Evolutionary conservation across 2,113 vertebrate genomes (phyloP).

Genomic region (Montifringilla adamsi): DNA sequence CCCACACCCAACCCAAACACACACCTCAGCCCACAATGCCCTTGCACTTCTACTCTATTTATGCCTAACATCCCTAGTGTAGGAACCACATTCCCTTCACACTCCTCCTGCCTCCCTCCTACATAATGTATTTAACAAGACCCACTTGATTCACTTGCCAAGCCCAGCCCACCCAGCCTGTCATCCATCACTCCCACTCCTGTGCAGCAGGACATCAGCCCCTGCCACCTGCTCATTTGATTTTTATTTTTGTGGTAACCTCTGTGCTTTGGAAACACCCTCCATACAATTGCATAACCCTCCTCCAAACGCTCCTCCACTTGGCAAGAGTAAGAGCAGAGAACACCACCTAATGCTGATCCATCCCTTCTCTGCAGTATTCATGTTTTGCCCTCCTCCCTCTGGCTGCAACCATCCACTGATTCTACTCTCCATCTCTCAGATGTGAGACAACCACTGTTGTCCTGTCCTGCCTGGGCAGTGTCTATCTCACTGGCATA

Average conservation of each 20-base stretch:
- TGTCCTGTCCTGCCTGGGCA: not conserved
- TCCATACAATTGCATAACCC: not conserved
- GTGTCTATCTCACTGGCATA: not conserved
- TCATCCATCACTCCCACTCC: slow-evolving; percentile 15
- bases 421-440: not conserved
- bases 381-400: not conserved
- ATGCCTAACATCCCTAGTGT: not conserved
- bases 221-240: not conserved
- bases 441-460: not conserved
- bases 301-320: not conserved
- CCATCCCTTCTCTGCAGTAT: not conserved
- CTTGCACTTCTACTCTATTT: slow-evolving; percentile 4
- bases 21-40: not conserved
- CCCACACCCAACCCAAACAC: not conserved
- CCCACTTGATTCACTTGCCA: not conserved
- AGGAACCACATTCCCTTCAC: not conserved
- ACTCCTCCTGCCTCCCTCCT: not conserved
- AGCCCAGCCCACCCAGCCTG: not conserved
- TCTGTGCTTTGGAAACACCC: slow-evolving; percentile 13
- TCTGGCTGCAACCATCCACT: not conserved
- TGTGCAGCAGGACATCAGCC: not conserved
- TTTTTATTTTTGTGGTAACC: slow-evolving; percentile 18
- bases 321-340: not conserved
- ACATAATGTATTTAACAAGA: not conserved
- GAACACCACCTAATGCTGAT: not conserved